These are phyloP conservation scores for Struthio camelus DNA, from an alignment of 2,113 vertebrate species.

Conservation along the genomic window DNA sequence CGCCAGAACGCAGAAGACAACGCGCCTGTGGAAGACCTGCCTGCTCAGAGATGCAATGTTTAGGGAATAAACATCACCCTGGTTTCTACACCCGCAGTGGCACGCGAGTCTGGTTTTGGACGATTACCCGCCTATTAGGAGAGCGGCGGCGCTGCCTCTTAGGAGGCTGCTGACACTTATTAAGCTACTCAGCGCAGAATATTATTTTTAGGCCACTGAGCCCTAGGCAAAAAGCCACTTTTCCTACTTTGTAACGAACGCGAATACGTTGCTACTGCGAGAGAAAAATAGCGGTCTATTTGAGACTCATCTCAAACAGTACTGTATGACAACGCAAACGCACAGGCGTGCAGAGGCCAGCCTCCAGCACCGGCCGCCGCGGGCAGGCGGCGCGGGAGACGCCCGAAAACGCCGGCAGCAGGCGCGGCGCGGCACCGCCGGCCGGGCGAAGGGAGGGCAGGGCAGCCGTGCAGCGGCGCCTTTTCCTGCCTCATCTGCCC, in stretches of 20 bases:
- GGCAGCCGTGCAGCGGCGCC: background rate
- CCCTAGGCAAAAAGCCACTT: background rate
- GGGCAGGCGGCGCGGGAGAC: background rate
- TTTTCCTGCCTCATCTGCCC: conserved; percentile 1
- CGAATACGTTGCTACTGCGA: background rate
- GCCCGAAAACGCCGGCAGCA: background rate
- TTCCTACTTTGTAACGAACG: background rate
- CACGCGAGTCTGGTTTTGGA: background rate
- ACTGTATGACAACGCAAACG: background rate
- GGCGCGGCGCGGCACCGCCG: background rate
- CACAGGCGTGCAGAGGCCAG: background rate
- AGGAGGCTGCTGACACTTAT: background rate
- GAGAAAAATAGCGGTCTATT: background rate
- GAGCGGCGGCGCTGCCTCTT: background rate
- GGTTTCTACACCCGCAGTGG: background rate
- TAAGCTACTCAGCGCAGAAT: background rate
- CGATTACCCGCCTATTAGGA: background rate
- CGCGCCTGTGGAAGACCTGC: background rate
- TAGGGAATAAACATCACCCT: background rate
- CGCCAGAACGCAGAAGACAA: background rate
- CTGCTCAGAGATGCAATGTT: background rate
- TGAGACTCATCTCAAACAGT: background rate
- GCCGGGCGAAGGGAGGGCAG: background rate
- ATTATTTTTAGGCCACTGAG: background rate
- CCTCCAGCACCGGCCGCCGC: background rate